Conservation (phyloP, 2,113 vertebrate genomes). For the Xiphorhynchus elegans region DNA sequence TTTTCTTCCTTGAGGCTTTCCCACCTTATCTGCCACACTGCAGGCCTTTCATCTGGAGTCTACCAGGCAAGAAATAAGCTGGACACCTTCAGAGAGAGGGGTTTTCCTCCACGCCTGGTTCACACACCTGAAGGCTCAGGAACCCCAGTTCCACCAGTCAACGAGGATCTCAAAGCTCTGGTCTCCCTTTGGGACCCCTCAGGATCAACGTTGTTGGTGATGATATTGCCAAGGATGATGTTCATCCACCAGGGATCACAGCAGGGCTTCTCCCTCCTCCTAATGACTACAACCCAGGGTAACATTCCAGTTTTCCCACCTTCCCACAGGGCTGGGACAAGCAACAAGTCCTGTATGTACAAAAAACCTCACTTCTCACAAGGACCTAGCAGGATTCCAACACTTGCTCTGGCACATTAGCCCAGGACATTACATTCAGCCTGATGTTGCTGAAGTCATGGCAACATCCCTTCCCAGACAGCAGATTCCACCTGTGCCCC, state of each 20-base stretch:
- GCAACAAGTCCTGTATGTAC: accelerated
- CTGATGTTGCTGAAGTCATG: accelerated
- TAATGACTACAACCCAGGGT: accelerated
- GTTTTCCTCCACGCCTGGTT: not conserved
- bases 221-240: not conserved
- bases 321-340: not conserved
- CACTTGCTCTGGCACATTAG: not conserved
- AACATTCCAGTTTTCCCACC: not conserved
- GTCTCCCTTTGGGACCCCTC: not conserved
- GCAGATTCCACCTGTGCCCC: not conserved
- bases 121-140: not conserved
- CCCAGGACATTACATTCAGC: accelerated
- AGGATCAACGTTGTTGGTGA: not conserved
- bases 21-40: not conserved
- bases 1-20: not conserved
- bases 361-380: accelerated
- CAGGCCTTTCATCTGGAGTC: not conserved
- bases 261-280: not conserved
- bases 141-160: not conserved
- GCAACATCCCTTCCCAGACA: not conserved
- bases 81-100: not conserved
- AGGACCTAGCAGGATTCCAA: accelerated
- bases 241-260: not conserved
- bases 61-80: not conserved
- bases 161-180: not conserved